Evolutionary conservation across 2,113 vertebrate genomes (phyloP).

Genomic region (Crypturellus undulatus): DNA sequence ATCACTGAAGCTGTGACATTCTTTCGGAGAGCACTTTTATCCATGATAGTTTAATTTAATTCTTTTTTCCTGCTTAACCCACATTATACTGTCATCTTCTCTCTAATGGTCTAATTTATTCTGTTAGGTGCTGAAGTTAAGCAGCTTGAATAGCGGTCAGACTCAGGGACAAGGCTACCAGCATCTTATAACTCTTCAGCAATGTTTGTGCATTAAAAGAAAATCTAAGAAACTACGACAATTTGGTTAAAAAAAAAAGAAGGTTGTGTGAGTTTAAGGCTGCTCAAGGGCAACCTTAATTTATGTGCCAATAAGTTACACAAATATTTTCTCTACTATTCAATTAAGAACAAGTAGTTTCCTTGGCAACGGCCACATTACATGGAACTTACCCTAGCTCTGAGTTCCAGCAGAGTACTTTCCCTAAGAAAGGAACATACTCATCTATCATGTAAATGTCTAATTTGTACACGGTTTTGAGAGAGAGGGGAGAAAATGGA

Average conservation of each 20-base stretch:
- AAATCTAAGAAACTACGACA: constrained; percentile 73
- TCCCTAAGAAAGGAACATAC: constrained; percentile 66
- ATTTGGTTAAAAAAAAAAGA: constrained; percentile 70
- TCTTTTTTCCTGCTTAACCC: not conserved
- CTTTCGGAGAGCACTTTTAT: not conserved
- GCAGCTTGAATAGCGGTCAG: not conserved
- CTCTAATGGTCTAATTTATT: not conserved
- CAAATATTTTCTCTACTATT: constrained; percentile 78
- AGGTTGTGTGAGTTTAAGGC: constrained; percentile 63
- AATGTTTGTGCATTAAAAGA: constrained; percentile 55
- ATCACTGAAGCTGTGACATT: not conserved
- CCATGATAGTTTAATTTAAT: not conserved
- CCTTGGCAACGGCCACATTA: constrained; percentile 68
- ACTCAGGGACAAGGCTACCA: not conserved
- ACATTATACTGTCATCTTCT: not conserved
- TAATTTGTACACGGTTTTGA: constrained; percentile 69
- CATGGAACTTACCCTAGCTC: constrained; percentile 56
- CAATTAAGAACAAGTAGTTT: constrained; percentile 77
- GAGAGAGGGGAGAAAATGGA: constrained; percentile 57
- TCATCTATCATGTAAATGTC: constrained; percentile 73
- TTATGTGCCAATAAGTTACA: constrained; percentile 78
- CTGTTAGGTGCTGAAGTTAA: not conserved
- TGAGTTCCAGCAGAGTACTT: constrained; percentile 58
- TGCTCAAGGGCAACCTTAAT: constrained; percentile 72
- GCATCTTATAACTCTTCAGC: not conserved